Evolutionary conservation across 2,113 vertebrate genomes (phyloP).

Genomic region (Anoura caudifer): DNA sequence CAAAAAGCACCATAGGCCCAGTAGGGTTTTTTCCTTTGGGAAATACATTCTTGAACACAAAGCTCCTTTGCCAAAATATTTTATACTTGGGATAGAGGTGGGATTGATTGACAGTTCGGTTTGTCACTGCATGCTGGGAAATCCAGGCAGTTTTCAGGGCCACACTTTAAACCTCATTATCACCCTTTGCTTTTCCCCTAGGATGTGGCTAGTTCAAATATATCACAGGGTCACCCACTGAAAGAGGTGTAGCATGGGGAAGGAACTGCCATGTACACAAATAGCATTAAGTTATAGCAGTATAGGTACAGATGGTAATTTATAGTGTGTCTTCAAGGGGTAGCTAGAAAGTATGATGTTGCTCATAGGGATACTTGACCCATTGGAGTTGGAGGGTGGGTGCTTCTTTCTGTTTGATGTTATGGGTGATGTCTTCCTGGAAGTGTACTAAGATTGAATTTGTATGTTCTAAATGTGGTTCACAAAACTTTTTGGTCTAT

Average conservation of each 20-base stretch:
- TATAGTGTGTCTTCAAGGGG: not conserved
- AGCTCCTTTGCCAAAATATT: not conserved
- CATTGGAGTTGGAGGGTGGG: rapidly evolving
- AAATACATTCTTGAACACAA: slow-evolving; percentile 31
- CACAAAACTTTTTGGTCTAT: rapidly evolving
- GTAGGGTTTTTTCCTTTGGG: slow-evolving; percentile 74
- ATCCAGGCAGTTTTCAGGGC: not conserved
- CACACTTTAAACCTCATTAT: not conserved
- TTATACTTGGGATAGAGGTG: not conserved
- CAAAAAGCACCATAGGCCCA: slow-evolving; percentile 61
- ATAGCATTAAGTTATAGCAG: slow-evolving; percentile 18
- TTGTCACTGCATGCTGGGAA: not conserved
- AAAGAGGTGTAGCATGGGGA: not conserved
- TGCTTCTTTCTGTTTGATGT: not conserved
- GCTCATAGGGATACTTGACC: not conserved
- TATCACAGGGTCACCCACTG: not conserved
- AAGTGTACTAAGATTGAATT: not conserved
- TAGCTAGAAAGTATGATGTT: not conserved
- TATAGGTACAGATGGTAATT: not conserved
- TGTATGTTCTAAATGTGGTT: not conserved
- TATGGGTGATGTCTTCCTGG: not conserved
- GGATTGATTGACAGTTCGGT: not conserved
- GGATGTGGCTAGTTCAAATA: not conserved
- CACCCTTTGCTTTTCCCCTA: not conserved
- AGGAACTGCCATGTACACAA: not conserved